Conservation (phyloP, 2,888 invertebrate genomes). For the Ochropacha duplaris region DNA sequence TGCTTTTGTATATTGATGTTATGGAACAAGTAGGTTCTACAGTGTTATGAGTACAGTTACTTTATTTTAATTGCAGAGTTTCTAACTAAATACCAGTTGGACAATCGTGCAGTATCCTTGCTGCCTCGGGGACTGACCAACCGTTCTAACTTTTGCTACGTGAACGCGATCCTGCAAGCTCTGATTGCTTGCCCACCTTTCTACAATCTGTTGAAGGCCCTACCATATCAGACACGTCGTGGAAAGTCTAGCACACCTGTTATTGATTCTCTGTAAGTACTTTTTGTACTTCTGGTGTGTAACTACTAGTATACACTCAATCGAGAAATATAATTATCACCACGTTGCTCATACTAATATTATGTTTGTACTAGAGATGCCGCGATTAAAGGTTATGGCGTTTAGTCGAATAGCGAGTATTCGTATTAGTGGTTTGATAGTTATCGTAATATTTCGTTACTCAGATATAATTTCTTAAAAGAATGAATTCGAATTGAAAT, state of each 20-base stretch:
- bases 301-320: too few species aligned
- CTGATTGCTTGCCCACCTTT: slow-evolving; percentile 97
- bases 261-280: slow-evolving; percentile 94
- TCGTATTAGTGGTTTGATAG: too few species aligned
- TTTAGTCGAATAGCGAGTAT: too few species aligned
- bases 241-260: slow-evolving; percentile 90
- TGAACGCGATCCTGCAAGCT: slow-evolving; percentile 97
- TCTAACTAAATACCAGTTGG: slow-evolving; percentile 88
- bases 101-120: slow-evolving; percentile 90
- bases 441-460: too few species aligned
- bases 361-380: too few species aligned
- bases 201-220: slow-evolving; percentile 92
- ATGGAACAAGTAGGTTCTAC: too few species aligned
- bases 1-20: not conserved
- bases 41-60: too few species aligned
- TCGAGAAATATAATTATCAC: too few species aligned
- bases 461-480: too few species aligned
- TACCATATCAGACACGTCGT: slow-evolving; percentile 86
- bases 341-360: too few species aligned
- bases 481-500: too few species aligned
- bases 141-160: slow-evolving; percentile 97
- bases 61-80: slow-evolving; percentile 87
- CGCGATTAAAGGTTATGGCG: too few species aligned
- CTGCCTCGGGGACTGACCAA: slow-evolving; percentile 96
- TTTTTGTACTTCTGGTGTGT: not conserved